Conservation (phyloP, 2,797 vertebrate genomes). For the Mormyrops boulengeri region DNA sequence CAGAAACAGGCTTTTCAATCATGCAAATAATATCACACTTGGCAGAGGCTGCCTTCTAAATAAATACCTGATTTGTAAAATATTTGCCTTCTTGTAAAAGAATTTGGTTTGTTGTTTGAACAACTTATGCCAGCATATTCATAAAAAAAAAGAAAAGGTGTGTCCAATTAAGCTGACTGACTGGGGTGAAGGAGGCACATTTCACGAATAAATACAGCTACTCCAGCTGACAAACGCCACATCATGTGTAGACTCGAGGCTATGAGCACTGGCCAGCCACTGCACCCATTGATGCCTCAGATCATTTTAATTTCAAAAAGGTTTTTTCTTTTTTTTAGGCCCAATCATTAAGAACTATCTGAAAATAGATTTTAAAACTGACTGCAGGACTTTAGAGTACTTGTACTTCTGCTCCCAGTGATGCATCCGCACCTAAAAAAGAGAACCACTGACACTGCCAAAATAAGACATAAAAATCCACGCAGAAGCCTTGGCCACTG, state of each 20-base stretch:
- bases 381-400: constrained; percentile 42
- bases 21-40: constrained; percentile 74
- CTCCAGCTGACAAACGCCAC: constrained; percentile 25
- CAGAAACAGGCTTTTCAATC: constrained; percentile 73
- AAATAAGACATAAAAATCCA: constrained; percentile 24
- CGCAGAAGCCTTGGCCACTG: not conserved
- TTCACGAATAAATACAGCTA: constrained; percentile 54
- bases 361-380: constrained; percentile 49
- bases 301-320: not conserved
- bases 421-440: constrained; percentile 42
- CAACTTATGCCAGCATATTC: constrained; percentile 40
- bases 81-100: constrained; percentile 54
- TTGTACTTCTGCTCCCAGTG: constrained; percentile 36
- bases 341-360: constrained; percentile 15
- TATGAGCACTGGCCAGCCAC: not conserved
- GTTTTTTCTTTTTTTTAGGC: not conserved
- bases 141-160: constrained; percentile 48
- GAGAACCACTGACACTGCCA: constrained; percentile 36
- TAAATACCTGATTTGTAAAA: constrained; percentile 60
- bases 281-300: not conserved
- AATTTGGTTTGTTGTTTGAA: constrained; percentile 56
- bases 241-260: not conserved
- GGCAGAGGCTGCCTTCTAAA: constrained; percentile 59
- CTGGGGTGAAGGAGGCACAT: constrained; percentile 43
- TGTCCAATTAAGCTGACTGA: constrained; percentile 49